Conservation (phyloP, 2,888 invertebrate species). For the Pristionchus arcanus region DNA sequence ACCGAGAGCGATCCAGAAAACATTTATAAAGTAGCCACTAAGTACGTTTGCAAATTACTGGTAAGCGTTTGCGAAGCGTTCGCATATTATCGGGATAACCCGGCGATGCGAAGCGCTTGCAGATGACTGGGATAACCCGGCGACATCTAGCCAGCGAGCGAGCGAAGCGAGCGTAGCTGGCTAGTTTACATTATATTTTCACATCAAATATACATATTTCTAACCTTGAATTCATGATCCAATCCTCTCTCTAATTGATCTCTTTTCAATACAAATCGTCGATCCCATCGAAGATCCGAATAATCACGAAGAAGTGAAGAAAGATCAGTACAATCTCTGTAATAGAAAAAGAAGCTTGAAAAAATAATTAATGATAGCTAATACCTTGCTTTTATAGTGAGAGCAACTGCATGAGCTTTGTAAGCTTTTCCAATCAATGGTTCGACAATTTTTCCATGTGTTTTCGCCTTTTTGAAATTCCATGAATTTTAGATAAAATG, state of each 20-base stretch:
- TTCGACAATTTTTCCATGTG: slow-evolving; percentile 79
- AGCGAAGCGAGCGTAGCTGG: too few species aligned
- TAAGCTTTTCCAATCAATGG: slow-evolving; percentile 80
- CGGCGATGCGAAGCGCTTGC: too few species aligned
- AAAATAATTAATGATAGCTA: too few species aligned
- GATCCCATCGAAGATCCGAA: slow-evolving; percentile 81
- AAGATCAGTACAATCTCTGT: slow-evolving; percentile 77
- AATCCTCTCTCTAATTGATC: slow-evolving; percentile 51
- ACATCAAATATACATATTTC: neutral
- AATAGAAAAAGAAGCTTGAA: neutral
- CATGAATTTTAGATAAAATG: neutral
- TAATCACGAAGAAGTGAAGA: slow-evolving; percentile 80
- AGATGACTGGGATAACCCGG: too few species aligned
- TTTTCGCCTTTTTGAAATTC: slow-evolving; percentile 53
- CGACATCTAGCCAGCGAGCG: too few species aligned
- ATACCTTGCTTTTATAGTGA: slow-evolving; percentile 74
- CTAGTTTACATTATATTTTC: too few species aligned
- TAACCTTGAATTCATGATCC: slow-evolving; percentile 51
- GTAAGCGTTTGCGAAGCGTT: too few species aligned
- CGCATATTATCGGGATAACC: too few species aligned
- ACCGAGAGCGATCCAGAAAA: too few species aligned
- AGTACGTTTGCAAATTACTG: too few species aligned
- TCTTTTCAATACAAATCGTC: slow-evolving; percentile 74
- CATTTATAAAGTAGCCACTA: too few species aligned
- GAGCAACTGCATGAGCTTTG: slow-evolving; percentile 80